Base-by-base conservation (phyloP, 2,888 invertebrate genomes). In the Drosophila parthenogenetica region DNA sequence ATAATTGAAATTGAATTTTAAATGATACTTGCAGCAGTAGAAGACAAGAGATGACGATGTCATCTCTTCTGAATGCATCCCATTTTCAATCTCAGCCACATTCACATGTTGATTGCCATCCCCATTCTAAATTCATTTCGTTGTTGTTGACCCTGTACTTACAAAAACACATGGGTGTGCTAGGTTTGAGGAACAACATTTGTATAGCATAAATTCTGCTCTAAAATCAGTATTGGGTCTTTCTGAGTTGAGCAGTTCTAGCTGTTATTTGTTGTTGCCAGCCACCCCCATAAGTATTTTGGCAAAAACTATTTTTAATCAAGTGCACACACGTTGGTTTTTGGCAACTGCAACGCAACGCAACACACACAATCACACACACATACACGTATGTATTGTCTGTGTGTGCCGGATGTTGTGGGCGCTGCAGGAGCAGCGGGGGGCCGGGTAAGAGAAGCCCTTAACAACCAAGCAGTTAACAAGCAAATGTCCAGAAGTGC, bases 1-100 rank as follows among this genome's bases (percentile, higher is more conserved):
- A 85, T 87, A 87, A 86, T 87, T 86, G 86, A 86, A 87, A 81
- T 87, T 83, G 83, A 85, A 86, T 86, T 83, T 79, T 86, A 83
- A 86, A 87, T 86, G 88, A 81, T 81, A 35, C 13, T 35, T 35
- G 35, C 35, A 87, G 61, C 69, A 58, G 43, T 25, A 57, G 17
- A 51, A 54, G 50, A 74, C 55, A 64, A 70, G 59, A 67, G 59
- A 63, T 72, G 72, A 69, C 75, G 75, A 72, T 69, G 68, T 62
- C 72, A 72, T 50, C 63, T 37, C 45, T 10, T 0, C 35, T 19
- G 19, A 29, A 29, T 14, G 25, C 17, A 14, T 42, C 11, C 43
- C 16, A 43, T 43, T 17, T 11, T 16, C 22, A 45, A 39, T 22
- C 19, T 22, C 49, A 29, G 3, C 11, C 35, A 4, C 42, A 46